Evolutionary conservation across 2,888 invertebrate genomes (phyloP).

Genomic region (Sicus ferrugineus): DNA sequence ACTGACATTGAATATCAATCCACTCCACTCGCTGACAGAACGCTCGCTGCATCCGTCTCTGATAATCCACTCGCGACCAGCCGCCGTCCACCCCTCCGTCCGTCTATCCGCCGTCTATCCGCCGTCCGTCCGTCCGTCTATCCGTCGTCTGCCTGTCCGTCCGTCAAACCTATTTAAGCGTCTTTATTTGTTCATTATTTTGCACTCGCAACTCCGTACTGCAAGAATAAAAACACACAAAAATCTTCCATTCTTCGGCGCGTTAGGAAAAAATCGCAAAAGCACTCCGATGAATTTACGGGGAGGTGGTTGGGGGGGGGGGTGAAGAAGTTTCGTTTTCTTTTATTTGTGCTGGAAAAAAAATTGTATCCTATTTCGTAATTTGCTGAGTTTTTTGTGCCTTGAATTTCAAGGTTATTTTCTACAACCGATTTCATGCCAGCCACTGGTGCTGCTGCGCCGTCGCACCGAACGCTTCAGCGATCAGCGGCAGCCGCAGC

Average conservation of each 20-base stretch:
- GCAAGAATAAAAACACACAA: not conserved
- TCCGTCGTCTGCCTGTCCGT: slow-evolving; percentile 11
- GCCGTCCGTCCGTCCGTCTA: not conserved
- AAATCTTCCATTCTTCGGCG: not conserved
- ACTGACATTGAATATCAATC: slow-evolving; percentile 47
- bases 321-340: slow-evolving; percentile 5
- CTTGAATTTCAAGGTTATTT: slow-evolving; percentile 25
- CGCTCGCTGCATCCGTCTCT: not conserved
- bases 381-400: slow-evolving; percentile 9
- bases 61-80: not conserved
- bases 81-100: not conserved
- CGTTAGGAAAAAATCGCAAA: not conserved
- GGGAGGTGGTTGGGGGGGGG: too few relatives aligned
- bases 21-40: slow-evolving; percentile 4
- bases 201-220: slow-evolving; percentile 35
- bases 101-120: slow-evolving; percentile 3
- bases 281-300: not conserved
- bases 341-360: not conserved
- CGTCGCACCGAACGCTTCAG: slow-evolving; percentile 12
- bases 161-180: not conserved
- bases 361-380: not conserved
- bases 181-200: not conserved
- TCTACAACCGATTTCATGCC: slow-evolving; percentile 21
- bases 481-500: not conserved
- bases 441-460: not conserved